phyloP scores from a whole-genome alignment of 2,888 invertebrate genomes.

The Odontocolon sp. region DNA sequence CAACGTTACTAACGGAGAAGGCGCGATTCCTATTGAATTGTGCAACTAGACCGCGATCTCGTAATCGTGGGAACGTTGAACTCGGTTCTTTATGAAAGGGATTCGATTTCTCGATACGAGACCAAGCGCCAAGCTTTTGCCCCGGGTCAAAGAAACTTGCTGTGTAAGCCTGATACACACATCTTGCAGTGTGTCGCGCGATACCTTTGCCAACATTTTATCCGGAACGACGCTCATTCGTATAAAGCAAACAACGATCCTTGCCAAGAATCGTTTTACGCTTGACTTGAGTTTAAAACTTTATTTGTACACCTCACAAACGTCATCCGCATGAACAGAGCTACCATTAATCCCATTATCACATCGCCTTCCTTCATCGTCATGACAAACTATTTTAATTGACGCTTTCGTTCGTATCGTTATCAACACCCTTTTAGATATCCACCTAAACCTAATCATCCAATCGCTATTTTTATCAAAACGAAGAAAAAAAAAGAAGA shows the following conservation, averaged over 20 bases:
- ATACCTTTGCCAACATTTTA: constrained; percentile 5
- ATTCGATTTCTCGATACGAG: constrained; percentile 38
- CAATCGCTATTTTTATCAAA: constrained; percentile 80
- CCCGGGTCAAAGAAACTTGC: neutral
- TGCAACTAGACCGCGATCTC: constrained; percentile 17
- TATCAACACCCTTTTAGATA: constrained; percentile 72
- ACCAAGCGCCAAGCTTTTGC: constrained; percentile 7
- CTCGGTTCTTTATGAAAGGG: constrained; percentile 4
- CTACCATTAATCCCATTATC: neutral
- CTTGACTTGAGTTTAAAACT: neutral
- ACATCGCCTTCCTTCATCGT: neutral
- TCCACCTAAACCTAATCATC: constrained; percentile 77
- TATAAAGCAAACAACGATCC: neutral
- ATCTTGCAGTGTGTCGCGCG: neutral
- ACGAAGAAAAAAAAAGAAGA: constrained; percentile 67
- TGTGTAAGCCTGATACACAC: neutral
- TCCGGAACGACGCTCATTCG: neutral
- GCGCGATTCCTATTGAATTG: neutral
- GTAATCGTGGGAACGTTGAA: constrained; percentile 12
- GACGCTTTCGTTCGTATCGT: constrained; percentile 60
- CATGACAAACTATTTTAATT: neutral
- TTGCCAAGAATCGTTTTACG: neutral
- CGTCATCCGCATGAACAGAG: neutral
- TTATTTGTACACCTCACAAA: neutral
- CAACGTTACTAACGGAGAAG: constrained; percentile 10